These are phyloP conservation scores for Hipparchia semele DNA, from an alignment of 2,888 invertebrate species.

Conservation along the genomic window DNA sequence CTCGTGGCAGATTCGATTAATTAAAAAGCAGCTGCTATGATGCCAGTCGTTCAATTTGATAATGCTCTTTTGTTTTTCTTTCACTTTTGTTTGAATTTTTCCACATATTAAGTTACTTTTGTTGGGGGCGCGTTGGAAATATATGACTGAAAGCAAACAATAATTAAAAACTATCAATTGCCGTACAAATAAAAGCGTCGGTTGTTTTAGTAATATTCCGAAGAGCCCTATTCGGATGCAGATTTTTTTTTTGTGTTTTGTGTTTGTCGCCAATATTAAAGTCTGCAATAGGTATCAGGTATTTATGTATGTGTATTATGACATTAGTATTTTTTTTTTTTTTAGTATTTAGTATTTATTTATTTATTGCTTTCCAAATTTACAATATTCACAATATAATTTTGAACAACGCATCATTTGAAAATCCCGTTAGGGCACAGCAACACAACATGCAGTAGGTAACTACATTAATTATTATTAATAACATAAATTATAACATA, in stretches of 20 bases:
- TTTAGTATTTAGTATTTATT: no score
- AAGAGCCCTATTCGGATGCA: neutral
- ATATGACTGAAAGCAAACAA: slow-evolving; percentile 12
- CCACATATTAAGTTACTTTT: slow-evolving; percentile 29
- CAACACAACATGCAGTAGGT: no score
- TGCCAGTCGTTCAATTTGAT: slow-evolving; percentile 31
- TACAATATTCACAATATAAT: no score
- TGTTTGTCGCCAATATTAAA: no score
- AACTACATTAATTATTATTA: no score
- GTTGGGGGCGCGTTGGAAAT: slow-evolving; percentile 6
- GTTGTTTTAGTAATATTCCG: slow-evolving; percentile 16
- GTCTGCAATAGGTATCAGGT: no score
- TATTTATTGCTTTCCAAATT: no score
- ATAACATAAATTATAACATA: no score
- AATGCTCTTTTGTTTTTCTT: slow-evolving; percentile 28
- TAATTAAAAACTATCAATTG: slow-evolving; percentile 13
- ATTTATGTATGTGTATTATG: no score
- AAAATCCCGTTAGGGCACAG: no score
- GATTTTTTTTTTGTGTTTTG: neutral
- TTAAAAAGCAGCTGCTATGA: slow-evolving; percentile 27
- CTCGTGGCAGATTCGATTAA: slow-evolving; percentile 21
- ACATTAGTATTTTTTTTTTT: no score
- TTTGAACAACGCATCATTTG: no score
- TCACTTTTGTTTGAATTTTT: slow-evolving; percentile 21
- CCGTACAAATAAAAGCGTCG: slow-evolving; percentile 6